These are phyloP conservation scores for zebrafish (Danio rerio) DNA, from an alignment of 2,113 vertebrate genomes.

Conservation along the genomic window GRCz12tu NC_133188.1:19336001-19336500, in stretches of 20 bases:
- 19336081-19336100: conserved; percentile 73
- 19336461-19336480: too few species aligned
- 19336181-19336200: background rate
- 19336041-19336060: conserved; percentile 71
- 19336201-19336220: background rate
- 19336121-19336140: conserved; percentile 65
- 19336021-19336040: conserved; percentile 67
- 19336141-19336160: conserved; percentile 69
- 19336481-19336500: too few species aligned
- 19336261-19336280: too few species aligned
- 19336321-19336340: too few species aligned
- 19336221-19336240: background rate
- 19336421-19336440: too few species aligned
- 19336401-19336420: too few species aligned
- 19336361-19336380: too few species aligned
- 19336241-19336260: background rate
- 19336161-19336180: conserved; percentile 46
- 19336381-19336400: too few species aligned
- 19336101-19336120: conserved; percentile 72
- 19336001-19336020: conserved; percentile 56
- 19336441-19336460: too few species aligned
- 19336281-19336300: too few species aligned
- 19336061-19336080: conserved; percentile 64
- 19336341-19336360: too few species aligned
- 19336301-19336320: too few species aligned